Conservation (phyloP, 2,888 invertebrate genomes). For the Glaucopsyche alexis region DNA sequence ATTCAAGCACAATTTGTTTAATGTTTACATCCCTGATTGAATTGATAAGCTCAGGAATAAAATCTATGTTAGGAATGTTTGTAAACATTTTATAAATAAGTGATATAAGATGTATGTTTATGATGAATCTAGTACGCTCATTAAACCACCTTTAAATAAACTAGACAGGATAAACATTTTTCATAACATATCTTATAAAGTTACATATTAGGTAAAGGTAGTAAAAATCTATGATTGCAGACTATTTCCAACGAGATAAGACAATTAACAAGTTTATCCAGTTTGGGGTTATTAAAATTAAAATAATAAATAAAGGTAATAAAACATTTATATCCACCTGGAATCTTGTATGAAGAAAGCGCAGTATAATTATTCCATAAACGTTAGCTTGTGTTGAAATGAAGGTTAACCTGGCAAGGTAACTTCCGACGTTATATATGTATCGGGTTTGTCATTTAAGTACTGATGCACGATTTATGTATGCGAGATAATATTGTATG, state of each 20-base stretch:
- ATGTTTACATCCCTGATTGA: background rate
- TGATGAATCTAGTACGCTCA: background rate
- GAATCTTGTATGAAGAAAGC: background rate
- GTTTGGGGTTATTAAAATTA: background rate
- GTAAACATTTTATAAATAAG: background rate
- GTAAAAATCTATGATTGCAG: background rate
- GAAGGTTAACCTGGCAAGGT: slow-evolving; percentile 17
- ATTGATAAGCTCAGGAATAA: background rate
- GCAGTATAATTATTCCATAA: background rate
- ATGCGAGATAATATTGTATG: background rate
- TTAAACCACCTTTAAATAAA: background rate
- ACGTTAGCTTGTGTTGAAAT: slow-evolving; percentile 6
- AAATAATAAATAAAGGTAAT: background rate
- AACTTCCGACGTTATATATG: slow-evolving; percentile 20
- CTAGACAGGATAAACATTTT: background rate
- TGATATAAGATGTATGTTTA: background rate
- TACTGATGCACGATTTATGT: background rate
- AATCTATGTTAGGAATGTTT: background rate
- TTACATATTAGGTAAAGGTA: background rate
- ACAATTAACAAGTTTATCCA: background rate
- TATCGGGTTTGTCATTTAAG: background rate
- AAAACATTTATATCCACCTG: background rate
- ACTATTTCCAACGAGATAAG: background rate
- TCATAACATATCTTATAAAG: background rate
- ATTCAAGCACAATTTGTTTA: background rate